These are phyloP conservation scores for Drosophila anomalata DNA, from an alignment of 2,888 invertebrate genomes.

Conservation along the genomic window DNA sequence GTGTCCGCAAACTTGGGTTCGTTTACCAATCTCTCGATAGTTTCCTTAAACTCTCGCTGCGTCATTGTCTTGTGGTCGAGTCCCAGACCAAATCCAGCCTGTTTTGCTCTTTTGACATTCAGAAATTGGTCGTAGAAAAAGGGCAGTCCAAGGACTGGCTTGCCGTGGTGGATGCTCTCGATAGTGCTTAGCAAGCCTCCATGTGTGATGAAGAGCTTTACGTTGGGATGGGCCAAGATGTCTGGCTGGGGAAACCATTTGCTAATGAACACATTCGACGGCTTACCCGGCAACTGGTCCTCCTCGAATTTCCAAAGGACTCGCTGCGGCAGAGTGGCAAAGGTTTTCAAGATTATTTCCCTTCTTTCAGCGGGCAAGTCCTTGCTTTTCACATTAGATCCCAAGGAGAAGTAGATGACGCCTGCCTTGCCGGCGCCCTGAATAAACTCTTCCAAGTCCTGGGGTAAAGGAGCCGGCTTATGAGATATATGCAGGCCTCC, in stretches of 20 bases:
- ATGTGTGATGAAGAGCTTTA: conserved; percentile 84
- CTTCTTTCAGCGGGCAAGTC: conserved; percentile 66
- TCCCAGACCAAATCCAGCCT: conserved; percentile 82
- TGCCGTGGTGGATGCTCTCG: conserved; percentile 84
- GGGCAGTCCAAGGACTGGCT: conserved; percentile 85
- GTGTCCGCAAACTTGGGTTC: conserved; percentile 58
- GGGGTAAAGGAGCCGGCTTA: conserved; percentile 71
- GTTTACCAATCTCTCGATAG: conserved; percentile 62
- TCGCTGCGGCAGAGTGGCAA: conserved; percentile 66
- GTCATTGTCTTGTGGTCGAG: conserved; percentile 81
- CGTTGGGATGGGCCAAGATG: conserved; percentile 84
- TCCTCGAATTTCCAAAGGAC: conserved; percentile 84
- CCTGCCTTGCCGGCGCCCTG: conserved; percentile 83
- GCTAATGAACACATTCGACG: conserved; percentile 76
- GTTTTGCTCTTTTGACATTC: conserved; percentile 84
- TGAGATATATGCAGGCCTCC: conserved; percentile 82
- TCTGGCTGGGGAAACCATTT: conserved; percentile 84
- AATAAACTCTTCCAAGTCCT: conserved; percentile 81
- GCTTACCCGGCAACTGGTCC: conserved; percentile 72
- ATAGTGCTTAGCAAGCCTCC: conserved; percentile 84
- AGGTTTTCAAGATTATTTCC: conserved; percentile 59
- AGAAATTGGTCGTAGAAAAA: conserved; percentile 85
- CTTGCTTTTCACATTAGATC: conserved; percentile 80
- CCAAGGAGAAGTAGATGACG: conserved; percentile 84
- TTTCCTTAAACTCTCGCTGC: conserved; percentile 66